Base-by-base conservation (phyloP, 35 echinoderm and acorn worm genomes). In the Anneissia japonica region DNA sequence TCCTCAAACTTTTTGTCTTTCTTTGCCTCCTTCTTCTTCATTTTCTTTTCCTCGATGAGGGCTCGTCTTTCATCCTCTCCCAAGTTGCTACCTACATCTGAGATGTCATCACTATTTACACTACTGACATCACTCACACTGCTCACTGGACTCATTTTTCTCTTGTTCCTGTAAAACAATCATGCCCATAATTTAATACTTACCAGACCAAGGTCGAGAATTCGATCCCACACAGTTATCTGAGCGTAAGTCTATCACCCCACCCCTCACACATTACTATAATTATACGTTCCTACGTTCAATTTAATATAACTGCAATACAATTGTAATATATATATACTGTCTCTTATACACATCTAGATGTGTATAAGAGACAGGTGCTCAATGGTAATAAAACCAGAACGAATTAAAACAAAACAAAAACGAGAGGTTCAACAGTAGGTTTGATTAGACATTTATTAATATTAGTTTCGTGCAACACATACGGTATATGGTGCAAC, bases 101-200 rank as follows among this genome's bases (percentile, higher is more conserved):
- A 89, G 23, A 93, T 86, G 7, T 93, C 91, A 19, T 85, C 87
- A 38, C 91, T 93, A 72, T 46, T n/a, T 21, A 93, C 79, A 23
- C 75, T 89, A 39, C 76, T 45, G 37, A 89, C 83, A 56, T 39
- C 76, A 84, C 91, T 89, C 9, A 64, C 77, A 23, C 43, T 87
- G 37, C 91, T 93, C 14, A 93, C 51, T 28, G 77, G 35, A 45
- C 87, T 81, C 35, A 75, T 80, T 29, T 86, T 87, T 37, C 34
- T 37, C 16, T 33, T 28, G 78, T 81, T n/a, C 34, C 51, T 36
- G 31, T 26, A 38, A 72, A 5, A 74, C 35, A 37, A 6, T 36
- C 23, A 80, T n/a, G n/a, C n/a, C n/a, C 31, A 45, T 37, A 64
- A 74, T 35, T 32, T 30, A 76, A 35, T 32, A 32, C 51, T 82